Base-by-base conservation (phyloP, 2,888 invertebrate species). In the Temnothorax rugatulus region DNA sequence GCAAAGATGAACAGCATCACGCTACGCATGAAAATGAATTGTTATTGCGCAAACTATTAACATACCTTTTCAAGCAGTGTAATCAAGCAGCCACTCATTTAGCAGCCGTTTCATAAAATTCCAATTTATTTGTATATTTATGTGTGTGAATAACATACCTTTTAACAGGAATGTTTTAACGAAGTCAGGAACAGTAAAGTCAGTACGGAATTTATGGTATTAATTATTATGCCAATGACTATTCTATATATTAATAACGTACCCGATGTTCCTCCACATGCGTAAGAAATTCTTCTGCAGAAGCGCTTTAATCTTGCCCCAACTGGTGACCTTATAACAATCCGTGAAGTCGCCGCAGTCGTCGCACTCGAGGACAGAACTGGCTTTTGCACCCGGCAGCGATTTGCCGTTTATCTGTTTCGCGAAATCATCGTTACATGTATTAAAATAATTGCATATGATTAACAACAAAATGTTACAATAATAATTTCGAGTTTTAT, bases 1-100 rank as follows among this genome's bases (percentile, higher is more conserved):
- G 98, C 98, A 95, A 99, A 99, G 93, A 99, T 98, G 95, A 99
- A 99, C 93, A 98, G 95, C 97, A 99, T 98, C 86, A 99, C 98
- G 63, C 96, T 96, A 91, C 4, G 52, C 63, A 54, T 9, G 66
- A 38, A 57, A 7, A 52, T 69, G 13, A 50, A 52, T 29, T 44
- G 21, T 69, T n/a, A n/a, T n/a, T 75, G 9, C 4, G 15, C 5
- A 9, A 21, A 2, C 21, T 25, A 63, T 47, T 74, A 61, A 18
- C 29, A 29, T 41, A 41, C 13, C 18, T 25, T 71, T 54, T 50
- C 18, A 13, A 61, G 2, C 5, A 9, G 4, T 2, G 57, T 11
- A 73, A 25, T 74, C 25, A 38, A 11, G 9, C 38, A 25, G 11
- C 0, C 52, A n/a, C 13, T 21, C 29, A 8, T 52, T 52, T 34